Conservation (phyloP, 2,888 invertebrate genomes). For the Plutella xylostella region DNA sequence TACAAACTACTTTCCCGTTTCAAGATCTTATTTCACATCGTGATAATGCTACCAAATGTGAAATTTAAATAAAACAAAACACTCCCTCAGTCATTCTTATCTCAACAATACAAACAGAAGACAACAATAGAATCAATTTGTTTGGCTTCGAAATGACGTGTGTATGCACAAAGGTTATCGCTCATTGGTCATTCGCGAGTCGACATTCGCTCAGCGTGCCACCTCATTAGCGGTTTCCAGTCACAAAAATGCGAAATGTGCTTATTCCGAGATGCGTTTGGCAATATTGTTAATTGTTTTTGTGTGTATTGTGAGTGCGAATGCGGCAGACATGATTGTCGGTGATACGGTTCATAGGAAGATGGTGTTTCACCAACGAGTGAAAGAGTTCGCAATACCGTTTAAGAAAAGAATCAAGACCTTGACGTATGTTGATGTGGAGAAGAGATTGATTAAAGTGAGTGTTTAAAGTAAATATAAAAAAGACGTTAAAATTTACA, state of each 20-base stretch:
- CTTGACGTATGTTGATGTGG: slow-evolving; percentile 47
- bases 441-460: slow-evolving; percentile 54
- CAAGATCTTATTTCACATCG: too few relatives aligned
- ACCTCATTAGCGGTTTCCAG: not conserved
- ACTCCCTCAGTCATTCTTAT: too few relatives aligned
- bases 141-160: too few relatives aligned
- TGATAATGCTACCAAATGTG: too few relatives aligned
- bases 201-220: not conserved
- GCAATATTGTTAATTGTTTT: slow-evolving; percentile 27
- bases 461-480: slow-evolving; percentile 1
- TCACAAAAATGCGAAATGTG: slow-evolving; percentile 22
- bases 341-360: slow-evolving; percentile 60
- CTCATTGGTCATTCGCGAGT: slow-evolving; percentile 8
- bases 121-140: too few relatives aligned
- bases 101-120: too few relatives aligned
- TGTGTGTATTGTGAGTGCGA: slow-evolving; percentile 20
- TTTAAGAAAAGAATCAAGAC: slow-evolving; percentile 55
- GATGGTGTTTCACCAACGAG: slow-evolving; percentile 60
- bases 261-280: slow-evolving; percentile 42
- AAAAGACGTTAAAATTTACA: not conserved
- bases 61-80: too few relatives aligned
- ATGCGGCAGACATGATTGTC: slow-evolving; percentile 47
- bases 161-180: too few relatives aligned
- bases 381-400: slow-evolving; percentile 59
- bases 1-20: too few relatives aligned